Percentiles rank a stretch among this genome's conserved stretches.
These are phyloP conservation scores for Mellilla xanthometata DNA, from an alignment of 2,888 invertebrate species.

Conservation along the genomic window DNA sequence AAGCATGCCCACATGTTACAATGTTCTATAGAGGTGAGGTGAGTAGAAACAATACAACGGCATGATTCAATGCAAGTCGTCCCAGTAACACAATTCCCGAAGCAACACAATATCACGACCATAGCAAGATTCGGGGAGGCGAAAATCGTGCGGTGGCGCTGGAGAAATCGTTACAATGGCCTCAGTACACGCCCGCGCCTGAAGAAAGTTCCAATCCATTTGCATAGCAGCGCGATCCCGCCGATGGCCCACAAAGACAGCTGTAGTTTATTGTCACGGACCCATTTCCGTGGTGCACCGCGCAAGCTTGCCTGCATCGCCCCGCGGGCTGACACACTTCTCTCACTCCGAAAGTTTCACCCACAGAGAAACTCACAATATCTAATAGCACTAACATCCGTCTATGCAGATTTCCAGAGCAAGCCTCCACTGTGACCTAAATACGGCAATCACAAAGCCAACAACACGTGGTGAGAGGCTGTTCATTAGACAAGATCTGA, in stretches of 20 bases:
- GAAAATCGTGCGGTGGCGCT: constrained; percentile 49
- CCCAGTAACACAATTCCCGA: constrained; percentile 29
- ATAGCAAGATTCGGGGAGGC: constrained; percentile 46
- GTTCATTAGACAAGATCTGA: constrained; percentile 39
- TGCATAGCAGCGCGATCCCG: constrained; percentile 65
- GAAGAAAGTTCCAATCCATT: constrained; percentile 79
- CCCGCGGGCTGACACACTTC: constrained; percentile 69
- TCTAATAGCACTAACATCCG: constrained; percentile 78
- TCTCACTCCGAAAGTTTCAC: constrained; percentile 77
- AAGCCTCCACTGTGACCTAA: constrained; percentile 72
- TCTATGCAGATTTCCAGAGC: constrained; percentile 81
- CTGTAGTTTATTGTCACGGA: constrained; percentile 72
- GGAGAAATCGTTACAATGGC: constrained; percentile 75
- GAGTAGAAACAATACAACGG: constrained; percentile 21
- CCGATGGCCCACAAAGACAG: constrained; percentile 77
- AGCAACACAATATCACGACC: constrained; percentile 32
- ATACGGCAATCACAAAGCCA: constrained; percentile 62
- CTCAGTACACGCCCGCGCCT: constrained; percentile 58
- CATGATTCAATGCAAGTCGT: constrained; percentile 22
- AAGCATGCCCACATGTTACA: constrained; percentile 6
- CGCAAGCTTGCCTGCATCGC: constrained; percentile 45
- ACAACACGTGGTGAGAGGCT: constrained; percentile 52
- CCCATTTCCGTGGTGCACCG: constrained; percentile 77
- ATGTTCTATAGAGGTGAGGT: constrained; percentile 9
- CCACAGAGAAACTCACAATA: constrained; percentile 78